phyloP scores from a whole-genome alignment of 2,888 invertebrate genomes.

The Nomada fabriciana region DNA sequence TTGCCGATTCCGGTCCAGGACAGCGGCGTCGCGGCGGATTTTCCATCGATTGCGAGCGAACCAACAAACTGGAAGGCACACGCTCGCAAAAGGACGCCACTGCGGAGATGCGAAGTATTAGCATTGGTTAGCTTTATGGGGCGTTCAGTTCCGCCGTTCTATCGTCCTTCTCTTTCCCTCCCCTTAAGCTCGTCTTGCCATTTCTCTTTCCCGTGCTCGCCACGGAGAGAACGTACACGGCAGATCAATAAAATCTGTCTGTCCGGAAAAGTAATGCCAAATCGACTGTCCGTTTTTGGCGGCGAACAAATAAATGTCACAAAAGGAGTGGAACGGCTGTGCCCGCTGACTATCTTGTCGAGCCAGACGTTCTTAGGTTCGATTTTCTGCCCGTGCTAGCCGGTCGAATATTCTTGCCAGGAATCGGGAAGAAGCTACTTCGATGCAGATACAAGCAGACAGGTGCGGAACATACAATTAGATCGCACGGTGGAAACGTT shows the following conservation, averaged over 20 bases:
- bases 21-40: slow-evolving; percentile 74
- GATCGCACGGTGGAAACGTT: background rate
- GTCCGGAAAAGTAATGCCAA: slow-evolving; percentile 82
- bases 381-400: background rate
- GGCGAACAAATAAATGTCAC: slow-evolving; percentile 65
- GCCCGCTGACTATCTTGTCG: background rate
- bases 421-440: background rate
- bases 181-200: slow-evolving; percentile 16
- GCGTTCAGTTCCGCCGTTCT: slow-evolving; percentile 85
- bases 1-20: slow-evolving; percentile 81
- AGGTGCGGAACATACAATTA: no score
- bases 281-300: slow-evolving; percentile 76
- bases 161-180: slow-evolving; percentile 56
- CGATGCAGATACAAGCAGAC: background rate
- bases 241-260: slow-evolving; percentile 83
- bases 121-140: slow-evolving; percentile 88
- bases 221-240: slow-evolving; percentile 44
- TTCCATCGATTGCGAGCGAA: slow-evolving; percentile 43
- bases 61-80: slow-evolving; percentile 38
- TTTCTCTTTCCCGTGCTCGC: slow-evolving; percentile 13
- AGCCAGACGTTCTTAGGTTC: slow-evolving; percentile 22
- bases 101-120: slow-evolving; percentile 85
- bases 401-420: background rate
- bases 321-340: slow-evolving; percentile 45
- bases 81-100: slow-evolving; percentile 76